Conservation (phyloP, 1,140 invertebrate species). For the Ceratitis capitata region DNA sequence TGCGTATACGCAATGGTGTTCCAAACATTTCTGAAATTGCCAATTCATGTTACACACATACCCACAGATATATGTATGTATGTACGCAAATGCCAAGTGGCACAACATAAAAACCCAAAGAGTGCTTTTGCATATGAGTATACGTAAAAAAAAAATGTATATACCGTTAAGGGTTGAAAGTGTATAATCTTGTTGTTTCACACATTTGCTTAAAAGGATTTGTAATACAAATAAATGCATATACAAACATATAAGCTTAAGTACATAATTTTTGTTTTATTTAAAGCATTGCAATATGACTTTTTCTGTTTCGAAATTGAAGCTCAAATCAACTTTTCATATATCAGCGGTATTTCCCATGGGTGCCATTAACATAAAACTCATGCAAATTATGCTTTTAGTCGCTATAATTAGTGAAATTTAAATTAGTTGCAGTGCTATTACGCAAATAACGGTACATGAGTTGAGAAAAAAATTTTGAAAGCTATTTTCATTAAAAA, state of each 20-base stretch:
- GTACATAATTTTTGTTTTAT: background rate
- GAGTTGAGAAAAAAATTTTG: background rate
- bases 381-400: constrained; percentile 36
- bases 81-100: background rate
- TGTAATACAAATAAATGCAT: background rate
- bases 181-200: constrained; percentile 18
- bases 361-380: constrained; percentile 23
- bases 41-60: background rate
- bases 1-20: constrained; percentile 19
- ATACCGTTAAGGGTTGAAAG: background rate
- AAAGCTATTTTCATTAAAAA: background rate
- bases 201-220: constrained; percentile 28
- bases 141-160: background rate
- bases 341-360: background rate
- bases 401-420: constrained; percentile 35
- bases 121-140: background rate
- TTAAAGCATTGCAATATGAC: background rate
- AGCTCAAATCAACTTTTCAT: background rate
- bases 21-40: background rate
- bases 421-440: constrained; percentile 12
- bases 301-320: background rate
- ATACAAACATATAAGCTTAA: too few species aligned
- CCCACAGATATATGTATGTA: background rate
- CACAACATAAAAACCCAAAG: background rate
- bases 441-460: background rate